phyloP scores from a whole-genome alignment of 2,113 vertebrate species.

The Ochotona curzoniae region DNA sequence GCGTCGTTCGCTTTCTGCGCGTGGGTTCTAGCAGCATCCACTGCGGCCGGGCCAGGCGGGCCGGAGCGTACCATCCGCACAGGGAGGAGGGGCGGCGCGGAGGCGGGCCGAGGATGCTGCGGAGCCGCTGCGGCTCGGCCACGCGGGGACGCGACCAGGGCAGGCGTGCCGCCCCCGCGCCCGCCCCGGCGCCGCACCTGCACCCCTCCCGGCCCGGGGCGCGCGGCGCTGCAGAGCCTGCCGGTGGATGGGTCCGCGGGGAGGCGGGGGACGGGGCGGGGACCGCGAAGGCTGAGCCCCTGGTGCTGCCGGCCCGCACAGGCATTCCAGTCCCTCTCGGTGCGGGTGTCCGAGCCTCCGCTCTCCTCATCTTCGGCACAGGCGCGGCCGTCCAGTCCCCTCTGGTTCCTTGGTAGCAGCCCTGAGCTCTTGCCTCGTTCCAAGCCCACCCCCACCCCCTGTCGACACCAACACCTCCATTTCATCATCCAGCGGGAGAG shows the following conservation, averaged over 20 bases:
- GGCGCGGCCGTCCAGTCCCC: not conserved
- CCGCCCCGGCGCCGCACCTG: not conserved
- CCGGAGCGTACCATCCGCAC: constrained; percentile 83
- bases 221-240: not conserved
- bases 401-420: not conserved
- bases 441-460: too few relatives aligned
- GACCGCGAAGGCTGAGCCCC: constrained; percentile 58
- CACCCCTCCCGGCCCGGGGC: not conserved
- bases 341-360: not conserved
- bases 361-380: not conserved
- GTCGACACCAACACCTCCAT: too few relatives aligned
- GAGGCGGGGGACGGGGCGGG: constrained; percentile 16
- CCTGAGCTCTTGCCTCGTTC: not conserved
- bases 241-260: constrained; percentile 45
- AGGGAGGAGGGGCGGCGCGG: constrained; percentile 29
- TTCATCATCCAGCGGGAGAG: not conserved
- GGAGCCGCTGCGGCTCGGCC: not conserved
- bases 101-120: constrained; percentile 46
- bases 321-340: too few relatives aligned
- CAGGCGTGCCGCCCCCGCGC: not conserved
- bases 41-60: constrained; percentile 66
- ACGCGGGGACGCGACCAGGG: too few relatives aligned
- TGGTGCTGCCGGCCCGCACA: constrained; percentile 3
- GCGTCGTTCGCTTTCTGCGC: constrained; percentile 78
- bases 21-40: constrained; percentile 86